Percentiles rank a stretch among this genome's conserved stretches.
These are phyloP conservation scores for Pimpla rufipes DNA, from an alignment of 2,888 invertebrate genomes.

Conservation along the genomic window DNA sequence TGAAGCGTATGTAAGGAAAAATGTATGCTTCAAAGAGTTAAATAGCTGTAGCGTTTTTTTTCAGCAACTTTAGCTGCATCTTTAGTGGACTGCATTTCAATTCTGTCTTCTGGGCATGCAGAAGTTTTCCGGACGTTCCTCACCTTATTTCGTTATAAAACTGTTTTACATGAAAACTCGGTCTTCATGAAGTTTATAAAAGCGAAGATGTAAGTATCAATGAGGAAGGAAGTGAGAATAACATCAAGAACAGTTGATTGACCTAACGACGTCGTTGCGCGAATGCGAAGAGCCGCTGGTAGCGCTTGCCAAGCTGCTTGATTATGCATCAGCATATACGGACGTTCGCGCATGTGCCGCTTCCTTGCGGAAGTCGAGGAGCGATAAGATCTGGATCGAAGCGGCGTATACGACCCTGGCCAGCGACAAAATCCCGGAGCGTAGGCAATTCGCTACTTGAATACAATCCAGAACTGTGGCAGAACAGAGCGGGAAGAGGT, in stretches of 20 bases:
- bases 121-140: too few relatives aligned
- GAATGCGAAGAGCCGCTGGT: conserved; percentile 40
- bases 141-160: too few relatives aligned
- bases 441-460: conserved; percentile 24
- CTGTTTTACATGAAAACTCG: too few relatives aligned
- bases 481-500: conserved; percentile 20
- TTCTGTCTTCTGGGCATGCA: too few relatives aligned
- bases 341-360: conserved; percentile 32
- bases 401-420: neutral
- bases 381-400: conserved; percentile 41
- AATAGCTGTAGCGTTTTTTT: too few relatives aligned
- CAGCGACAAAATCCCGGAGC: conserved; percentile 24
- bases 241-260: conserved; percentile 27
- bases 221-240: neutral
- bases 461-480: conserved; percentile 21
- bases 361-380: conserved; percentile 43
- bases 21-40: too few relatives aligned
- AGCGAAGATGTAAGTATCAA: neutral
- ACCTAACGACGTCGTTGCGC: conserved; percentile 5
- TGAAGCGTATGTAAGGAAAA: too few relatives aligned
- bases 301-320: conserved; percentile 52
- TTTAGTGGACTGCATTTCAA: too few relatives aligned
- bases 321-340: conserved; percentile 50
- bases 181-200: neutral
- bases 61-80: too few relatives aligned